Evolutionary conservation across 2,888 invertebrate species (phyloP).

Genomic region (Charanyca ferruginea): DNA sequence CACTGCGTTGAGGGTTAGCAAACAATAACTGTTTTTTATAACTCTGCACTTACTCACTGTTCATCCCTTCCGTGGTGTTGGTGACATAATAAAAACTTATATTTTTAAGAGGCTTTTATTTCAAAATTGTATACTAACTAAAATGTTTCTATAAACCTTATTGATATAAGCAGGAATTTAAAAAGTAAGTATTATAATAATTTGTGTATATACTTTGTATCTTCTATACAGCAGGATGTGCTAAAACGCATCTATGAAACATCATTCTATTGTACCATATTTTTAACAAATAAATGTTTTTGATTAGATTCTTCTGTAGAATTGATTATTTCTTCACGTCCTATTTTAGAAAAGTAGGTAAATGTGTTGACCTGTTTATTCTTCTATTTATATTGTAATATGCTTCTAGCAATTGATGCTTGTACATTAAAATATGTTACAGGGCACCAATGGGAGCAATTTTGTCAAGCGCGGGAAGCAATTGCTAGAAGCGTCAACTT

Average conservation of each 20-base stretch:
- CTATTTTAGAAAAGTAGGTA: background rate
- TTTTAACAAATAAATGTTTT: no score
- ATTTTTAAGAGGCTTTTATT: slow-evolving; percentile 58
- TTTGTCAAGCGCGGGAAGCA: slow-evolving; percentile 79
- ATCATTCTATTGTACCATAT: no score
- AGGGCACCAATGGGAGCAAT: slow-evolving; percentile 84
- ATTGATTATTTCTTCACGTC: background rate
- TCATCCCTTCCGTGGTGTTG: slow-evolving; percentile 8
- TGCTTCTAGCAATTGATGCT: background rate
- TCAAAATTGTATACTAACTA: slow-evolving; percentile 23
- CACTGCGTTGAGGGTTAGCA: no score
- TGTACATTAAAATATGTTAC: slow-evolving; percentile 48
- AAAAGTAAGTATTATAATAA: slow-evolving; percentile 41
- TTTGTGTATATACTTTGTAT: slow-evolving; percentile 9
- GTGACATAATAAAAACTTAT: slow-evolving; percentile 52
- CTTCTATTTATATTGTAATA: background rate
- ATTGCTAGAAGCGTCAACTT: slow-evolving; percentile 80
- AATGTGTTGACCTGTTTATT: background rate
- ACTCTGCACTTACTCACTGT: background rate
- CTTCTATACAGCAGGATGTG: no score
- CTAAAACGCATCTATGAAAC: no score
- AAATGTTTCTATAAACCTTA: background rate
- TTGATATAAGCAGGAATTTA: slow-evolving; percentile 45
- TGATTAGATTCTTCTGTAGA: no score
- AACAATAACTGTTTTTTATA: no score